These are phyloP conservation scores for Datnioides undecimradiatus DNA, from an alignment of 2,113 vertebrate genomes.

Conservation along the genomic window DNA sequence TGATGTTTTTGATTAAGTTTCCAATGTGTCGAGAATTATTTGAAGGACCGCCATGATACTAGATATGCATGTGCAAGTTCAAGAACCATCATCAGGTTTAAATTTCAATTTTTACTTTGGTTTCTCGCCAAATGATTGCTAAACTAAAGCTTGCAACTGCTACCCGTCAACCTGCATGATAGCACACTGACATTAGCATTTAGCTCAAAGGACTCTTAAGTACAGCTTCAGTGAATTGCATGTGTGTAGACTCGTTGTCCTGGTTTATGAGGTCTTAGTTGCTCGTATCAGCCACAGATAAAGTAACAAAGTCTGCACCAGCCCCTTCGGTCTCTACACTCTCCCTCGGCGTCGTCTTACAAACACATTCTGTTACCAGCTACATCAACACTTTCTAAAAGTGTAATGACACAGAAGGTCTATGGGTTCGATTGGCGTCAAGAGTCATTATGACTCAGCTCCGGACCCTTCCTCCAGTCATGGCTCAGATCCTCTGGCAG, in stretches of 20 bases:
- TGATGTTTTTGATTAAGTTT: neutral
- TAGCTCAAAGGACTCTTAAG: neutral
- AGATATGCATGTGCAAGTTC: too few relatives aligned
- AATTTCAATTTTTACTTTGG: too few relatives aligned
- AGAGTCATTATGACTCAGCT: slow-evolving; percentile 63
- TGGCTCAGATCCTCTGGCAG: slow-evolving; percentile 60
- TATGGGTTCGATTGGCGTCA: slow-evolving; percentile 66
- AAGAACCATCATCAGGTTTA: too few relatives aligned
- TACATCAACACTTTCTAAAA: slow-evolving; percentile 43
- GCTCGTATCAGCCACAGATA: neutral
- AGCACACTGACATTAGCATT: neutral
- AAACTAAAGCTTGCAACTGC: neutral
- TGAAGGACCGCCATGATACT: too few relatives aligned
- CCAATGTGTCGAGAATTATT: neutral
- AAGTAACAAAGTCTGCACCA: slow-evolving; percentile 1
- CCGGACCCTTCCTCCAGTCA: slow-evolving; percentile 45
- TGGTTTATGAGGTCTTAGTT: neutral
- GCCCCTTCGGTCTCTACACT: neutral
- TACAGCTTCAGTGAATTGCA: neutral
- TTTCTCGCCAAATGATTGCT: too few relatives aligned
- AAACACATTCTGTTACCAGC: slow-evolving; percentile 36
- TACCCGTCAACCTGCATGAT: neutral
- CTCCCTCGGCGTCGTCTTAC: neutral
- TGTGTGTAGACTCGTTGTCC: neutral
- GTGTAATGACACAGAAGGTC: slow-evolving; percentile 63